These are phyloP conservation scores for Nesospiza acunhae DNA, from an alignment of 2,113 vertebrate species.

Conservation along the genomic window DNA sequence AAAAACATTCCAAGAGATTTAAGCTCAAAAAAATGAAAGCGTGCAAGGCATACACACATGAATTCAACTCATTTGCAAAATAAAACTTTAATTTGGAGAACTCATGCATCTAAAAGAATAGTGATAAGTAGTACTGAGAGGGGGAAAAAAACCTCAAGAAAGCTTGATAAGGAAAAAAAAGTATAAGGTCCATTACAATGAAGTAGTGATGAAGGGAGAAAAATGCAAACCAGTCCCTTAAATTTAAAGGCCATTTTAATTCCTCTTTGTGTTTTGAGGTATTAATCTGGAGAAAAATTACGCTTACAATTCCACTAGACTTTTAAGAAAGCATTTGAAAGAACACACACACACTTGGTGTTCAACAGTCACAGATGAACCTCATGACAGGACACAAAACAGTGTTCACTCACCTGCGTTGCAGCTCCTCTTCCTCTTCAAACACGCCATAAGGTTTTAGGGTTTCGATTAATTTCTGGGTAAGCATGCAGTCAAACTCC, in stretches of 20 bases:
- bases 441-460: slow-evolving; percentile 87
- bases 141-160: background rate
- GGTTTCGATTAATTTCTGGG: slow-evolving; percentile 84
- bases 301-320: background rate
- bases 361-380: background rate
- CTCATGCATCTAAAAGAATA: background rate
- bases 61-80: background rate
- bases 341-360: background rate
- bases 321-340: background rate
- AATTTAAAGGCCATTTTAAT: background rate
- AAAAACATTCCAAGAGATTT: background rate
- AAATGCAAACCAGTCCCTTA: background rate
- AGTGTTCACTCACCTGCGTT: slow-evolving; percentile 78
- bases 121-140: background rate
- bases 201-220: background rate
- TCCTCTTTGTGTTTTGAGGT: background rate
- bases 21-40: background rate
- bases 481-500: slow-evolving; percentile 83
- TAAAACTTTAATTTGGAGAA: background rate
- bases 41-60: background rate
- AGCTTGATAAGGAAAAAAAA: background rate
- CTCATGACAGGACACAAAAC: background rate
- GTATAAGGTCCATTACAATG: background rate
- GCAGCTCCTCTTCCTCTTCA: slow-evolving; percentile 87
- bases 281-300: background rate